Evolutionary conservation across 2,888 invertebrate species (phyloP).

Genomic region (Tenthredo notha): DNA sequence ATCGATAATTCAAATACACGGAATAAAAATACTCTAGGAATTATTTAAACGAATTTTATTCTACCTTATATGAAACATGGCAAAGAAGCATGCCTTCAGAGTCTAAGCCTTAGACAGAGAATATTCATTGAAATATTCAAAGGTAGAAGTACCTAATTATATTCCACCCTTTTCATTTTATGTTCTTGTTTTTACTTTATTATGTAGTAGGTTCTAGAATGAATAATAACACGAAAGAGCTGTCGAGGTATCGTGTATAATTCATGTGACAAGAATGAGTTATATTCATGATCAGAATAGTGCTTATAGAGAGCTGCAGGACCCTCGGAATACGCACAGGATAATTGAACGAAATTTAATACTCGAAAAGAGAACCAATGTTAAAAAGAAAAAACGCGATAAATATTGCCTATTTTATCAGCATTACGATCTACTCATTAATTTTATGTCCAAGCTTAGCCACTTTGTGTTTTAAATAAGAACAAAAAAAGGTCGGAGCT

Average conservation of each 20-base stretch:
- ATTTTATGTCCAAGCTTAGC: not conserved
- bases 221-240: not conserved
- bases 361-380: not conserved
- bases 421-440: not conserved
- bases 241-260: conserved; percentile 11
- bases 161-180: conserved; percentile 19
- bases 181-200: not conserved
- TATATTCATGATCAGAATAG: not conserved
- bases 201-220: conserved; percentile 4
- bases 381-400: not conserved
- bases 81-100: not conserved
- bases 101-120: not conserved
- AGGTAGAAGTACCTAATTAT: not conserved
- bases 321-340: not conserved
- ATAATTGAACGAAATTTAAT: not conserved
- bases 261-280: not conserved
- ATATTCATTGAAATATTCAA: conserved; percentile 21
- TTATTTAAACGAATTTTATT: not conserved
- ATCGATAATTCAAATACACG: conserved; percentile 19
- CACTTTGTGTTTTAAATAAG: not conserved
- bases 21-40: not conserved
- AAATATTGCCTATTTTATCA: not conserved
- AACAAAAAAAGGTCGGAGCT: not conserved
- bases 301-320: not conserved
- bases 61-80: not conserved